A percentile compares a stretch with the other conserved stretches of the same genome.
Evolutionary conservation across 1,140 invertebrate genomes (phyloP).

Genomic region (Magallana ariakensis): DNA sequence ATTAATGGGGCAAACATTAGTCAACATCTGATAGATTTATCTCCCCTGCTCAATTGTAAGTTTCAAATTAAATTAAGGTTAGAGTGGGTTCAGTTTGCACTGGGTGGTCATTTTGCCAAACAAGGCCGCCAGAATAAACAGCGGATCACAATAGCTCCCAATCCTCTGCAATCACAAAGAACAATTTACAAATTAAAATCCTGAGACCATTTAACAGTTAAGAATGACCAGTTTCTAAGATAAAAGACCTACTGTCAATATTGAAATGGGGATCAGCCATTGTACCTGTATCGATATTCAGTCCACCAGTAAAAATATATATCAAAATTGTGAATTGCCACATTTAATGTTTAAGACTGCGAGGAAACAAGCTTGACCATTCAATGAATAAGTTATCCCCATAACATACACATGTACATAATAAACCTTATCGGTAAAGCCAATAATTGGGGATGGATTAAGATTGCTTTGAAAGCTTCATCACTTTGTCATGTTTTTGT

Average conservation of each 20-base stretch:
- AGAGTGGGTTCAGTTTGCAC: conserved; percentile 13
- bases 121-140: not conserved
- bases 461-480: not conserved
- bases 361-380: not conserved
- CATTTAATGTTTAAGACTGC: not conserved
- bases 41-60: conserved; percentile 11
- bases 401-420: conserved; percentile 10
- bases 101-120: conserved; percentile 26
- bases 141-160: conserved; percentile 11
- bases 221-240: conserved; percentile 7
- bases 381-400: not conserved
- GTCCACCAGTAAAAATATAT: conserved; percentile 1
- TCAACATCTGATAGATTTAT: conserved; percentile 19
- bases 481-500: not conserved
- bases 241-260: conserved; percentile 23
- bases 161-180: conserved; percentile 28
- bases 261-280: conserved; percentile 26
- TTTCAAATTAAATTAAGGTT: conserved; percentile 36
- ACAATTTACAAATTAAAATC: conserved; percentile 14
- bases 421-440: not conserved
- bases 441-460: conserved; percentile 4
- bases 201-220: not conserved
- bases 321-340: not conserved
- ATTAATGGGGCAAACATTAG: conserved; percentile 10
- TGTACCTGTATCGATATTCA: not conserved